Evolutionary conservation across 2,888 invertebrate genomes (phyloP).

Genomic region (Ornithoptera alexandrae): DNA sequence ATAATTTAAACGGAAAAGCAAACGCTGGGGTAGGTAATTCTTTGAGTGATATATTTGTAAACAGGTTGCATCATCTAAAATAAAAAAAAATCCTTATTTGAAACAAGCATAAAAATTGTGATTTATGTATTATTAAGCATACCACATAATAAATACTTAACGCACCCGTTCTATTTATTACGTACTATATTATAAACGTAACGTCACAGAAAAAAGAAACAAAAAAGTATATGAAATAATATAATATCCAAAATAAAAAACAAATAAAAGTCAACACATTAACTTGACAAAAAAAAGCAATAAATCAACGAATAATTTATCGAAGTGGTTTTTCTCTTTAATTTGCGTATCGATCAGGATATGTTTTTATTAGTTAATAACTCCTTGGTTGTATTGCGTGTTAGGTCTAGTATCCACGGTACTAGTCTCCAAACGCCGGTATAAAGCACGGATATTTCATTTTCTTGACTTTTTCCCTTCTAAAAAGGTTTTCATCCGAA

Average conservation of each 20-base stretch:
- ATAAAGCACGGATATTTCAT: constrained; percentile 51
- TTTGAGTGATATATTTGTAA: neutral
- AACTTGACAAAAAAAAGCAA: neutral
- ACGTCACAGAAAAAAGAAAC: too few relatives aligned
- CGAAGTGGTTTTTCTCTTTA: neutral
- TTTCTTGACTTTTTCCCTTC: constrained; percentile 10
- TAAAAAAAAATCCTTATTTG: too few relatives aligned
- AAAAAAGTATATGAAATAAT: too few relatives aligned
- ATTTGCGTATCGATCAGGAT: neutral
- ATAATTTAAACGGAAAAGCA: neutral
- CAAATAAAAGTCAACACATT: too few relatives aligned
- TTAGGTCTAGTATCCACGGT: constrained; percentile 55
- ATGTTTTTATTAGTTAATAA: neutral
- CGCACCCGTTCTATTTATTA: too few relatives aligned
- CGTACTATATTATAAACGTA: too few relatives aligned
- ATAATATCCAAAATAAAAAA: too few relatives aligned
- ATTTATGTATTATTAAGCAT: too few relatives aligned
- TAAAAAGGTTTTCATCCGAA: neutral
- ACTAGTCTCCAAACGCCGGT: constrained; percentile 64
- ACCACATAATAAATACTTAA: too few relatives aligned
- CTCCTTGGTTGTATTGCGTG: constrained; percentile 4
- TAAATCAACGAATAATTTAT: neutral
- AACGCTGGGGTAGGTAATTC: neutral
- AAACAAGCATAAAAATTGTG: too few relatives aligned
- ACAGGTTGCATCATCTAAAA: too few relatives aligned